Percentiles rank a stretch among this genome's conserved stretches.
phyloP scores from a whole-genome alignment of 1,140 invertebrate species.

The Eumeta japonica region DNA sequence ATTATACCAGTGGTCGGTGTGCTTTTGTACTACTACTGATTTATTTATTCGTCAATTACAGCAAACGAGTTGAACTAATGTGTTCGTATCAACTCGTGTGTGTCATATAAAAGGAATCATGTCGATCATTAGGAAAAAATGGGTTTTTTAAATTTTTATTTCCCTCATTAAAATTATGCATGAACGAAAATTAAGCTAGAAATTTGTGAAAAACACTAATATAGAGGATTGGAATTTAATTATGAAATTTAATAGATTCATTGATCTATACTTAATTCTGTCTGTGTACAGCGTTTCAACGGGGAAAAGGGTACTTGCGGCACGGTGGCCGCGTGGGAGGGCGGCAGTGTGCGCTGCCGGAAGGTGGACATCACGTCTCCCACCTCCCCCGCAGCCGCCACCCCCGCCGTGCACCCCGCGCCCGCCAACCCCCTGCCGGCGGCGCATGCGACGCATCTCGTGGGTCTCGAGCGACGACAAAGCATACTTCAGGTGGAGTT shows the following conservation, averaged over 20 bases:
- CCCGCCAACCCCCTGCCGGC: slow-evolving; percentile 21
- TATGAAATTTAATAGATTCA: too few relatives aligned
- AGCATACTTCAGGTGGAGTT: slow-evolving; percentile 44
- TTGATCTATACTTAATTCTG: not conserved
- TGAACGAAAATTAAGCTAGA: too few relatives aligned
- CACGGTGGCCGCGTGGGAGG: slow-evolving; percentile 63
- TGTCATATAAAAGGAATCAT: not conserved
- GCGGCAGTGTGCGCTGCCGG: slow-evolving; percentile 58
- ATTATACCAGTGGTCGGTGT: slow-evolving; percentile 64
- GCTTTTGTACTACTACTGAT: slow-evolving; percentile 4
- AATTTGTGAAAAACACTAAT: not conserved
- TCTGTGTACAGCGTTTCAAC: slow-evolving; percentile 58
- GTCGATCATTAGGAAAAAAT: not conserved
- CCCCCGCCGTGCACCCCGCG: slow-evolving; percentile 31
- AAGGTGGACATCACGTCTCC: slow-evolving; percentile 57
- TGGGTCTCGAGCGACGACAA: slow-evolving; percentile 47
- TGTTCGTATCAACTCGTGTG: too few relatives aligned
- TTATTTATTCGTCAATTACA: slow-evolving; percentile 3
- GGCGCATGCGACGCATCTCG: slow-evolving; percentile 22
- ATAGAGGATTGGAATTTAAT: too few relatives aligned
- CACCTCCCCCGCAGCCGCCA: slow-evolving; percentile 29
- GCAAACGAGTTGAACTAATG: not conserved
- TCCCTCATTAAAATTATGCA: too few relatives aligned
- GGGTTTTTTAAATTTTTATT: too few relatives aligned
- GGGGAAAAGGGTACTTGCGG: slow-evolving; percentile 64